phyloP scores from a whole-genome alignment of 1,140 invertebrate genomes.

The Musca domestica region DNA sequence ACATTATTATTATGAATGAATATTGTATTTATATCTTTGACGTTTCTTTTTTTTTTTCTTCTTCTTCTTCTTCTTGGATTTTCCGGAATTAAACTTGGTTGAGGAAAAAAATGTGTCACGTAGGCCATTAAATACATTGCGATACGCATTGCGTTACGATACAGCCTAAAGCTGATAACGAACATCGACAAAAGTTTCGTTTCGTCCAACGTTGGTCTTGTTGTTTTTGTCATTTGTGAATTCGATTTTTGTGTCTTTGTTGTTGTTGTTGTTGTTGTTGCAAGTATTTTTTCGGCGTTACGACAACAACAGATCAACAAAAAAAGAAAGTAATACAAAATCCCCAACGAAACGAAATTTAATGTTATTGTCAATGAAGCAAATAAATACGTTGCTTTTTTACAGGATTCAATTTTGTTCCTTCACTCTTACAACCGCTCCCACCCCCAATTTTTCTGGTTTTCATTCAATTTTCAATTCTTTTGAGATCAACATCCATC shows the following conservation, averaged over 20 bases:
- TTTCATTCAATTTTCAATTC: too few relatives aligned
- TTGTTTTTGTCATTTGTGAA: too few relatives aligned
- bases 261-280: not conserved
- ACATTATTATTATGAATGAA: too few relatives aligned
- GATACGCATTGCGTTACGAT: too few relatives aligned
- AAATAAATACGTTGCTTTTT: not conserved
- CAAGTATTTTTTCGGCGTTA: not conserved
- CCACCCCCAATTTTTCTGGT: too few relatives aligned
- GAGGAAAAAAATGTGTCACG: conserved; percentile 10
- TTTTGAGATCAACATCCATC: too few relatives aligned
- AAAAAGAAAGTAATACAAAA: not conserved
- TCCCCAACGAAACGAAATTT: conserved; percentile 2
- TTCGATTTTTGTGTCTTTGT: not conserved
- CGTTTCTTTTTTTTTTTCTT: too few relatives aligned
- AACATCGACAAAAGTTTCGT: not conserved
- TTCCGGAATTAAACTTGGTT: not conserved
- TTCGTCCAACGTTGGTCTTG: too few relatives aligned
- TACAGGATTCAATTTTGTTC: too few relatives aligned
- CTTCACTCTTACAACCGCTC: too few relatives aligned
- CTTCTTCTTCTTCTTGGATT: too few relatives aligned
- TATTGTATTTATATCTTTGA: too few relatives aligned
- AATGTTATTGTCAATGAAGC: conserved; percentile 14
- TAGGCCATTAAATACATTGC: conserved; percentile 6
- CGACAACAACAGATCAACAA: not conserved
- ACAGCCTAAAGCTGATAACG: conserved; percentile 4